Evolutionary conservation across 2,797 vertebrate genomes (phyloP).

Genomic region (Ciconia nigra): DNA sequence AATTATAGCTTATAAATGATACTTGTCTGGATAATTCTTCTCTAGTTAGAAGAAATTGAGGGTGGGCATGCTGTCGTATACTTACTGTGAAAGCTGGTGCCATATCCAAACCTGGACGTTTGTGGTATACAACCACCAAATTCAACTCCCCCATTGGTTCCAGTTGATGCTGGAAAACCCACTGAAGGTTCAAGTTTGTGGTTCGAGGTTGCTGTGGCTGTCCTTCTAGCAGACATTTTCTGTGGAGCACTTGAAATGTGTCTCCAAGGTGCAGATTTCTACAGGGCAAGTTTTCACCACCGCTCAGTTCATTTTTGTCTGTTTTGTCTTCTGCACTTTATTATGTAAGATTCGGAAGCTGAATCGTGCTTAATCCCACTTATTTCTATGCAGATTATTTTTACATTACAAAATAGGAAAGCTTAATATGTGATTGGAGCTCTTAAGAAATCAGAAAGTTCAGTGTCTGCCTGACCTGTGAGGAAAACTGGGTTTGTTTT

Average conservation of each 20-base stretch:
- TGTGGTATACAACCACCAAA: neutral
- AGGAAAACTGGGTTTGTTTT: neutral
- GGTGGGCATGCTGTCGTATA: neutral
- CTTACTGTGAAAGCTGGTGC: neutral
- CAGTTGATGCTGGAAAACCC: neutral
- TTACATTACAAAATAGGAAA: neutral
- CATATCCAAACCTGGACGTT: neutral
- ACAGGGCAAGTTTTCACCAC: neutral
- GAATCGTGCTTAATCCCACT: neutral
- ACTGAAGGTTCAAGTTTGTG: neutral
- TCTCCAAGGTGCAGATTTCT: neutral
- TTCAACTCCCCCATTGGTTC: neutral
- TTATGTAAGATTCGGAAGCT: neutral
- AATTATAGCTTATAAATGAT: neutral
- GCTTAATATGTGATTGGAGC: neutral
- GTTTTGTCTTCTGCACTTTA: rapidly evolving
- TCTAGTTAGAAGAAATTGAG: neutral
- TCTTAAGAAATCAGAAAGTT: neutral
- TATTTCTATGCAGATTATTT: neutral
- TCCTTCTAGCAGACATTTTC: neutral
- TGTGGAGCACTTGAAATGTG: neutral
- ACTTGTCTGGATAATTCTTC: neutral
- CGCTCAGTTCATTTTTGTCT: neutral
- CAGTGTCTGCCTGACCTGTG: neutral
- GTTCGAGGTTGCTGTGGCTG: neutral